Base-by-base conservation (phyloP, 2,113 vertebrate genomes). In the Taxidea taxus region DNA sequence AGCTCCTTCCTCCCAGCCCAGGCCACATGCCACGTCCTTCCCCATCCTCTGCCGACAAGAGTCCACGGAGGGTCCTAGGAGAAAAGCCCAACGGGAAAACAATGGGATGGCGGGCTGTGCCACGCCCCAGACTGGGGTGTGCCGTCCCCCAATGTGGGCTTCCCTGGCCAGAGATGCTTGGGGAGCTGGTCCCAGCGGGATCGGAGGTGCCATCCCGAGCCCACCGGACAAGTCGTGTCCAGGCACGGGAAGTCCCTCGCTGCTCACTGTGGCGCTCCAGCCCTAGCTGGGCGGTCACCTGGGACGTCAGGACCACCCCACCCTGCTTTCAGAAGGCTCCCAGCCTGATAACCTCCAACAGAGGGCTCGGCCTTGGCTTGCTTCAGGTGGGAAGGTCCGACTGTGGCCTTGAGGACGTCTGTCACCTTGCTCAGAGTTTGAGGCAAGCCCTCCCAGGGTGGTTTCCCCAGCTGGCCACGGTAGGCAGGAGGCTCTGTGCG, bases 181-280 rank as follows among this genome's bases (percentile, higher is more conserved):
- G 68, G 70, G 18, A 56, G 16, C 49, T 56, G 49, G 64, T 47
- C 49, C 86, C 27, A 0, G 29, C 70, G 9, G 37, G 68, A 9
- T 16, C 31, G 3, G 20, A 49, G 56, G 42, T 60, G 54, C 31
- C 2, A 11, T 23, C 49, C 49, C 3, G 3, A n/a, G 77, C 49
- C 31, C 23, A 1, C 51, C 4, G 2, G 7, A 8, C 9, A 51
- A 2, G 34, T 37, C 5, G 3, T 21, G 54, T 15, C 54, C 16
- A 15, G 42, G 10, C 62, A 3, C 6, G 20, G 14, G 84, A 16
- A 62, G 42, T 44, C 44, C 74, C 60, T 14, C 1, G 11, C 6
- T 6, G 60, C 60, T 9, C 39, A 21, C 42, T 0, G 8, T 31
- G 6, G 47, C 16, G 21, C 51, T 56, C 78, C 11, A 2, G 42